Base-by-base conservation (phyloP, 2,113 vertebrate species). In the Phrynosoma blainvillii region DNA sequence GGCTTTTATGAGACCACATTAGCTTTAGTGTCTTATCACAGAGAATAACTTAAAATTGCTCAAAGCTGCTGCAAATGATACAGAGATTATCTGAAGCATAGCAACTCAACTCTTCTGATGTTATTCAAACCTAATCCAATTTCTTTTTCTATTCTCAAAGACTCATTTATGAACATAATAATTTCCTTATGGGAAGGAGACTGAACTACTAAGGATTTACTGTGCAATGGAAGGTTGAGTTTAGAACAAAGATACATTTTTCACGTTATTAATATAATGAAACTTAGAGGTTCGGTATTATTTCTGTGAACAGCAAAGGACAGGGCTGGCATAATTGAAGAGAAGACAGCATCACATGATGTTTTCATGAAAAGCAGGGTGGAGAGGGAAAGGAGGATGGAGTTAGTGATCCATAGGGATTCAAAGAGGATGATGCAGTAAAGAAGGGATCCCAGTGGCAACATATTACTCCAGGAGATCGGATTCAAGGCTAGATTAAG, bases 31-130 rank as follows among this genome's bases (percentile, higher is more conserved):
- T 40, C 77, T 90, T 94, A 59, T 87, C 71, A 94, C 32, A 87
- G 0, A 66, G 82, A 78, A 84, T 88, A 92, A 94, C 87, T 87
- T 83, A 94, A 92, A 90, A 89, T 85, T 54, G 88, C 85, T 92
- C 71, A 85, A 82, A 93, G 56, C 59, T 84, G 73, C 87, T 89
- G 84, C 59, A 93, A 91, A 92, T 82, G n/a, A 88, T 91, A 76
- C 59, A 86, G 66, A 75, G 88, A 88, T 87, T 89, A 89, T 90
- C 85, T 88, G 47, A 89, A 87, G 18, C 83, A n/a, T 76, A 71
- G 21, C 73, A 65, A 88, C 86, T 30, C 74, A 42, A 84, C 89
- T 84, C 23, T 86, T 40, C 68, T 91, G 56, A 92, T 77, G 32
- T 86, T 70, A 93, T 23, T 90, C 79, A 91, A 92, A 90, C 47